A percentile compares a stretch with the other conserved stretches of the same genome.
Conservation (phyloP, 2,888 invertebrate genomes). For the Entomobrya multifasciata region DNA sequence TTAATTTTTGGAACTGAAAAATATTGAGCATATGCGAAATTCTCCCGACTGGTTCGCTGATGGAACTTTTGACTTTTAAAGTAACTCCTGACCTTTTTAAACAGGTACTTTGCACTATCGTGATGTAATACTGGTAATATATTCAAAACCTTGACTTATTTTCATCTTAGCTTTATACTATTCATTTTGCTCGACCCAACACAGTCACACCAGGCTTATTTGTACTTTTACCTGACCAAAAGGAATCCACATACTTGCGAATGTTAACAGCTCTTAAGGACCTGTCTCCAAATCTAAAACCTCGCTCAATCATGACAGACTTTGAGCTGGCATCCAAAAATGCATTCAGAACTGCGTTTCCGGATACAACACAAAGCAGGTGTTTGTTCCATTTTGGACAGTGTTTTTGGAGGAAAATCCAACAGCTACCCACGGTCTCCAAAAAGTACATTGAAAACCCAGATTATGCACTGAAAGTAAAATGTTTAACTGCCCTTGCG, state of each 20-base stretch:
- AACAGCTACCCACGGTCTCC: conserved; percentile 14
- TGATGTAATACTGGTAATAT: neutral
- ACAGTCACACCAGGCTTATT: conserved; percentile 36
- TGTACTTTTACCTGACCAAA: conserved; percentile 25
- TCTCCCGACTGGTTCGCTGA: conserved; percentile 49
- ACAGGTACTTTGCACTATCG: conserved; percentile 10
- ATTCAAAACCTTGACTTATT: too few relatives aligned
- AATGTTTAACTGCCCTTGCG: conserved; percentile 33
- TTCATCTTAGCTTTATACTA: conserved; percentile 54
- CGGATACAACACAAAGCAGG: neutral
- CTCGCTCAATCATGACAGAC: conserved; percentile 28
- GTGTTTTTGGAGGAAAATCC: conserved; percentile 53
- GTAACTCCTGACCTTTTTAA: conserved; percentile 47
- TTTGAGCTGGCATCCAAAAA: conserved; percentile 51
- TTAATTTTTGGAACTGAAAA: conserved; percentile 55
- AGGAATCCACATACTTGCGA: neutral
- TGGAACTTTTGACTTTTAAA: conserved; percentile 60
- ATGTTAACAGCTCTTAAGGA: conserved; percentile 22
- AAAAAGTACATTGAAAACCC: neutral
- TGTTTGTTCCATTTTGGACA: conserved; percentile 63
- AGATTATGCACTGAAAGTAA: conserved; percentile 20
- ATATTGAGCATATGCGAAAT: conserved; percentile 17
- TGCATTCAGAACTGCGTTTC: conserved; percentile 41
- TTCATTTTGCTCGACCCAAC: conserved; percentile 25
- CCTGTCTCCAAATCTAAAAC: conserved; percentile 10